Conservation (phyloP, 2,888 invertebrate genomes). For the Bursaphelenchus okinawaensis region DNA sequence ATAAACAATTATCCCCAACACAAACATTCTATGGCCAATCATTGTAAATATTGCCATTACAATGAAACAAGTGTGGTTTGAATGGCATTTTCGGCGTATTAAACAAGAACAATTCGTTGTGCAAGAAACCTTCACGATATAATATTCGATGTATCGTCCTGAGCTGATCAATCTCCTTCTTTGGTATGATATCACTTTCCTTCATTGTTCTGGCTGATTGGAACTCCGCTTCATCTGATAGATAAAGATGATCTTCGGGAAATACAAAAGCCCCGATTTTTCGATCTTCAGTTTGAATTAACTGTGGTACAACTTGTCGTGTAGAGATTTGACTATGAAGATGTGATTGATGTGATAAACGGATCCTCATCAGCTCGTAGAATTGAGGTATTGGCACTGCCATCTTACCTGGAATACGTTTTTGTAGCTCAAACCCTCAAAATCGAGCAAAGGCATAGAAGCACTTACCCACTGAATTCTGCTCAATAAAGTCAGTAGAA, state of each 20-base stretch:
- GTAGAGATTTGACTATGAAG: constrained; percentile 18
- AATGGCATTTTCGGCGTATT: constrained; percentile 13
- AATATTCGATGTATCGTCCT: constrained; percentile 9
- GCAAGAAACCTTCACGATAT: neutral
- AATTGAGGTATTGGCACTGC: constrained; percentile 53
- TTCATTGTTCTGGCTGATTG: neutral
- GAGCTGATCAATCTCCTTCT: constrained; percentile 10
- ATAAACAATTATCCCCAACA: too few relatives aligned
- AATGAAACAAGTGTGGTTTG: constrained; percentile 16
- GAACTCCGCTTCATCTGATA: constrained; percentile 1
- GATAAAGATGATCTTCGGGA: constrained; percentile 17
- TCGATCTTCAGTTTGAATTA: constrained; percentile 16
- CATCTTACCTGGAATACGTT: constrained; percentile 24
- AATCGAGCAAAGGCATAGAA: too few relatives aligned
- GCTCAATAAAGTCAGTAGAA: constrained; percentile 26
- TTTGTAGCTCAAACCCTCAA: neutral
- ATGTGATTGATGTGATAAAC: constrained; percentile 7
- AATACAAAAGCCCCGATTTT: constrained; percentile 15
- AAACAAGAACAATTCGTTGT: constrained; percentile 1
- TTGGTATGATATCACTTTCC: constrained; percentile 3
- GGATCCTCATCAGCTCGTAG: constrained; percentile 45
- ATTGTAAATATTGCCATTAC: neutral
- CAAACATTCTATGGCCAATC: neutral
- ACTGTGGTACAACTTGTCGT: constrained; percentile 26
- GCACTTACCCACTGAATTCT: constrained; percentile 20